A percentile compares a stretch with the other conserved stretches of the same genome.
Conservation (phyloP, 2,888 invertebrate species). For the Phrixothrix hirtus region DNA sequence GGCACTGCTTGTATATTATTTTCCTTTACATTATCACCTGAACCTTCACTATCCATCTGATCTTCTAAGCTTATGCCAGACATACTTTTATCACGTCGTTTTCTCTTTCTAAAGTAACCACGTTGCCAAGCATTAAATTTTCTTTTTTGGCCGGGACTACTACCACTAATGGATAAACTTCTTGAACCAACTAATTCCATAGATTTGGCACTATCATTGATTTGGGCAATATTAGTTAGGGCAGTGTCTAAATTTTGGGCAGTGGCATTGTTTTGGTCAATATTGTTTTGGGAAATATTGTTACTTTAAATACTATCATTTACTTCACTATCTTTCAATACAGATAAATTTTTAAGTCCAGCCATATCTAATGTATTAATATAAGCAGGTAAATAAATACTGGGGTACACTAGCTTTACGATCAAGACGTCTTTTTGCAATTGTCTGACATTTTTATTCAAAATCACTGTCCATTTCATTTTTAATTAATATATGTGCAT, state of each 20-base stretch:
- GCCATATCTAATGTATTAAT: conserved; percentile 61
- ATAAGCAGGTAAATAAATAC: conserved; percentile 65
- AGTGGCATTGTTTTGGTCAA: too few relatives aligned
- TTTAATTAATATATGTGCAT: conserved; percentile 82
- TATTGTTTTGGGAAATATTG: too few relatives aligned
- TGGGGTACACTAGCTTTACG: conserved; percentile 59
- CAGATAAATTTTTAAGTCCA: neutral
- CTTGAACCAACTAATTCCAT: neutral
- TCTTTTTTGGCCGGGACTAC: conserved; percentile 7
- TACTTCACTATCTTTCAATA: conserved; percentile 35
- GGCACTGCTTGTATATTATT: conserved; percentile 20
- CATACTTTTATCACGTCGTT: conserved; percentile 53
- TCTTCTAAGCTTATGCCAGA: conserved; percentile 41
- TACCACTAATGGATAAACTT: neutral
- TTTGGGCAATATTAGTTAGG: too few relatives aligned
- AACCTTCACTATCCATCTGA: conserved; percentile 36
- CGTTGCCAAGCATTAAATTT: conserved; percentile 55
- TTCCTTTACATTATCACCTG: conserved; percentile 47
- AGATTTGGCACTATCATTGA: too few relatives aligned
- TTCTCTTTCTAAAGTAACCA: conserved; percentile 58
- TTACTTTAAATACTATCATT: too few relatives aligned
- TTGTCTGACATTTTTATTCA: conserved; percentile 77
- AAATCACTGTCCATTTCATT: conserved; percentile 90
- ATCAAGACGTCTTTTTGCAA: conserved; percentile 63
- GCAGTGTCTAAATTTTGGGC: too few relatives aligned